Conservation (phyloP, 2,797 vertebrate species). For the Sebastiscus albofasciatus region DNA sequence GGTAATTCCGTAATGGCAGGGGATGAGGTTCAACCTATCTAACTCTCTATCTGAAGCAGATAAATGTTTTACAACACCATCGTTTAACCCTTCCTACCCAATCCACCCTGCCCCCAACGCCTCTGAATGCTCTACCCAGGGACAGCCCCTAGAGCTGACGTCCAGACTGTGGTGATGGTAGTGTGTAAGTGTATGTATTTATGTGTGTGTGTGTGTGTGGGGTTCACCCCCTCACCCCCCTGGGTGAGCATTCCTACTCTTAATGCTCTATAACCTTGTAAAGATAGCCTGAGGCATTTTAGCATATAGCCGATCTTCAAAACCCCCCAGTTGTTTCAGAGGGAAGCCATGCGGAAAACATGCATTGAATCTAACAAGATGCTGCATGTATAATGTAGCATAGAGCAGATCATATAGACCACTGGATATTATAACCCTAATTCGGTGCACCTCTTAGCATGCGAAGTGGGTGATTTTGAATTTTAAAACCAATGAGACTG, state of each 20-base stretch:
- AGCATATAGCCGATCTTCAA: constrained; percentile 70
- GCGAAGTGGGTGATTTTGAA: constrained; percentile 33
- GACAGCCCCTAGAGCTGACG: constrained; percentile 49
- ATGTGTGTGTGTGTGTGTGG: background rate
- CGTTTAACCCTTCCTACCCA: constrained; percentile 76
- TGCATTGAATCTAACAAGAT: constrained; percentile 81
- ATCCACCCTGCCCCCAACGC: constrained; percentile 42
- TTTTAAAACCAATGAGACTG: constrained; percentile 37
- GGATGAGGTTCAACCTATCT: constrained; percentile 77
- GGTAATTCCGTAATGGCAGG: constrained; percentile 84
- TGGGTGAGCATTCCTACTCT: constrained; percentile 69
- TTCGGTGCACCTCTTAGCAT: constrained; percentile 32
- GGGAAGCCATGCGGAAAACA: constrained; percentile 81
- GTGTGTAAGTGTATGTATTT: background rate
- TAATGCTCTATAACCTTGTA: constrained; percentile 80
- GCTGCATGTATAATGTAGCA: constrained; percentile 81
- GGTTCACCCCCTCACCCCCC: constrained; percentile 53
- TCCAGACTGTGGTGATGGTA: constrained; percentile 37
- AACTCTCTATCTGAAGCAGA: constrained; percentile 78
- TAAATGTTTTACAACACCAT: constrained; percentile 83
- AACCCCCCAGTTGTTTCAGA: constrained; percentile 71
- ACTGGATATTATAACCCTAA: constrained; percentile 67
- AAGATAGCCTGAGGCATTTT: constrained; percentile 76
- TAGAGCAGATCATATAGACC: constrained; percentile 62
- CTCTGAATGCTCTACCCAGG: constrained; percentile 46